These are phyloP conservation scores for Bombus consobrinus DNA, from an alignment of 1,140 invertebrate species.

Conservation along the genomic window DNA sequence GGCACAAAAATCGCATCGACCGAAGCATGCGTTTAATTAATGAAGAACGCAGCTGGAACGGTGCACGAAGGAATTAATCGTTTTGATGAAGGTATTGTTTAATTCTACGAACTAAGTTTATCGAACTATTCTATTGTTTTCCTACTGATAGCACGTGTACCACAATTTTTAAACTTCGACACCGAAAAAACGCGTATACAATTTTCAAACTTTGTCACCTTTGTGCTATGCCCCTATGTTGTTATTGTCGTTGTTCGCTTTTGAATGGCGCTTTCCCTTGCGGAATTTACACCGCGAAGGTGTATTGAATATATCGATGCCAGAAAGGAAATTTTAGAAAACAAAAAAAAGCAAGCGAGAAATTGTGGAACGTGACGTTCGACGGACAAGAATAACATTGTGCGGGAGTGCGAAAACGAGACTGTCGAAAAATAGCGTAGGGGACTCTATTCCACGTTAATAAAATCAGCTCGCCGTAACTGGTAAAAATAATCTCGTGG, in stretches of 20 bases:
- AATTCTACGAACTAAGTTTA: neutral
- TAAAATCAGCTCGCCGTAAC: neutral
- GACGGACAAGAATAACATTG: neutral
- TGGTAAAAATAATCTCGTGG: neutral
- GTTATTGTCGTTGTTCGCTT: neutral
- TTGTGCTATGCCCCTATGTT: neutral
- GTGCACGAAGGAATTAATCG: neutral
- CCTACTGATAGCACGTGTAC: neutral
- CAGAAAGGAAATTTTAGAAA: neutral
- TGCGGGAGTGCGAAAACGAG: neutral
- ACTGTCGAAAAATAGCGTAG: neutral
- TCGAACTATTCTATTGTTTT: neutral
- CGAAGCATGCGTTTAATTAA: neutral
- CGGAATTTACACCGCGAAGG: neutral
- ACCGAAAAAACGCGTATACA: too few species aligned
- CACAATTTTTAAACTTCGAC: too few species aligned
- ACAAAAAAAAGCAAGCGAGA: neutral
- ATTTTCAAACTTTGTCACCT: neutral
- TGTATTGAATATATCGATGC: neutral
- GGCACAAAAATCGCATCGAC: neutral
- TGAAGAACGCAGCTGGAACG: neutral
- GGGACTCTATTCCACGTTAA: neutral
- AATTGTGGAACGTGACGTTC: neutral
- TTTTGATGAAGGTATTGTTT: neutral
- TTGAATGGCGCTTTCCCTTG: neutral